Conservation (phyloP, 2,888 invertebrate species). For the Furcula furcula region DNA sequence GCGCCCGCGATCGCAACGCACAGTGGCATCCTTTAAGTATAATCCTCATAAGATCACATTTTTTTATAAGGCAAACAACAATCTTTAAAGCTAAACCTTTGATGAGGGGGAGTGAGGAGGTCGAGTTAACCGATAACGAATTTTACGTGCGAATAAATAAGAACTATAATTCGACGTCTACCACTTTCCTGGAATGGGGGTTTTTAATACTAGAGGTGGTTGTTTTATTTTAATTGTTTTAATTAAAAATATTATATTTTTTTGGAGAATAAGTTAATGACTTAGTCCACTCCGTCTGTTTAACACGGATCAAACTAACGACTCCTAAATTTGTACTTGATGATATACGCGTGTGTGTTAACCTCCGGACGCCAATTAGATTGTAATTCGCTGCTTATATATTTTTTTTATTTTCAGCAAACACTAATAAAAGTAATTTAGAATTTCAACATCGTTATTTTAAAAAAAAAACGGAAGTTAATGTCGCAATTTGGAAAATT, state of each 20-base stretch:
- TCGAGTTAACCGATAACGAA: conserved; percentile 61
- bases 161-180: conserved; percentile 31
- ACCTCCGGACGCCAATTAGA: conserved; percentile 64
- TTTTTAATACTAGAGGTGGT: conserved; percentile 56
- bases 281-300: conserved; percentile 44
- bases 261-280: conserved; percentile 48
- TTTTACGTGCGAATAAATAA: conserved; percentile 32
- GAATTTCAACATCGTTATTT: conserved; percentile 53
- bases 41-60: conserved; percentile 81
- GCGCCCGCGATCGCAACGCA: conserved; percentile 45
- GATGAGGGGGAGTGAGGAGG: conserved; percentile 50
- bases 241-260: conserved; percentile 27
- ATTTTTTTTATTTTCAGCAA: conserved; percentile 31
- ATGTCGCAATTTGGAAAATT: conserved; percentile 36
- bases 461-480: conserved; percentile 58
- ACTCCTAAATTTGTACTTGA: conserved; percentile 75
- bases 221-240: conserved; percentile 24
- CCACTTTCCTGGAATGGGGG: conserved; percentile 54
- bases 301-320: conserved; percentile 47
- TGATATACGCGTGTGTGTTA: conserved; percentile 56
- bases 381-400: conserved; percentile 53
- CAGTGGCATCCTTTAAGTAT: conserved; percentile 69
- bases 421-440: conserved; percentile 35
- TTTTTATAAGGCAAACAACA: conserved; percentile 81
- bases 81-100: conserved; percentile 80